These are phyloP conservation scores for Carassius auratus DNA, from an alignment of 2,113 vertebrate species.

Conservation along the genomic window DNA sequence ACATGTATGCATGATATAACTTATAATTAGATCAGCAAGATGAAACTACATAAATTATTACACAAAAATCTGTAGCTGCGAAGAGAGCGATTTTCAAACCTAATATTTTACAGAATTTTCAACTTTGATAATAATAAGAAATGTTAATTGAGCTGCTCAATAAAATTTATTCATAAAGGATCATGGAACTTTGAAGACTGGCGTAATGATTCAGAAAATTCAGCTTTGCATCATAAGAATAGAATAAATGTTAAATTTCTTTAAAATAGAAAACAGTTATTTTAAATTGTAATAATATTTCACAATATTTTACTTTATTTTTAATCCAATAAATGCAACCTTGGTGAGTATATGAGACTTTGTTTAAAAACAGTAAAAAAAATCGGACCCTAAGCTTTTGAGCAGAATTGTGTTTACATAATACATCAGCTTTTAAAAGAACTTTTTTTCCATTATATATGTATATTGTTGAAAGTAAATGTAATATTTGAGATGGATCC, in stretches of 20 bases:
- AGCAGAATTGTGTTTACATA: not conserved
- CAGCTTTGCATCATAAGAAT: not conserved
- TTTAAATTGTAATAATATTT: not conserved
- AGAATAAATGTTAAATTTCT: not conserved
- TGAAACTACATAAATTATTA: not conserved
- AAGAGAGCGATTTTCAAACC: no score
- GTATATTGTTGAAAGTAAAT: not conserved
- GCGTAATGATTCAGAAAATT: not conserved
- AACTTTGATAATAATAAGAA: not conserved
- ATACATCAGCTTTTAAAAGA: not conserved
- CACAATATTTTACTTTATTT: not conserved
- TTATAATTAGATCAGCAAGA: not conserved
- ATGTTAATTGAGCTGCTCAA: not conserved
- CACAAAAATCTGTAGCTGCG: not conserved
- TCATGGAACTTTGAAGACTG: not conserved
- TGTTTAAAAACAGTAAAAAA: not conserved
- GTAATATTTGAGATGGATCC: conserved; percentile 22
- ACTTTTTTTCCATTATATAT: not conserved
- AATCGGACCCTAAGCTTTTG: not conserved
- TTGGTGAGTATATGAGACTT: not conserved
- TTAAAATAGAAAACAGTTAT: not conserved
- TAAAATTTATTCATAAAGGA: not conserved
- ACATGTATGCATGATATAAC: not conserved
- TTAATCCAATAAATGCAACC: not conserved
- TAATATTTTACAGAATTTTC: not conserved